Base-by-base conservation (phyloP, 2,113 vertebrate genomes). In the Stigmatopora nigra region DNA sequence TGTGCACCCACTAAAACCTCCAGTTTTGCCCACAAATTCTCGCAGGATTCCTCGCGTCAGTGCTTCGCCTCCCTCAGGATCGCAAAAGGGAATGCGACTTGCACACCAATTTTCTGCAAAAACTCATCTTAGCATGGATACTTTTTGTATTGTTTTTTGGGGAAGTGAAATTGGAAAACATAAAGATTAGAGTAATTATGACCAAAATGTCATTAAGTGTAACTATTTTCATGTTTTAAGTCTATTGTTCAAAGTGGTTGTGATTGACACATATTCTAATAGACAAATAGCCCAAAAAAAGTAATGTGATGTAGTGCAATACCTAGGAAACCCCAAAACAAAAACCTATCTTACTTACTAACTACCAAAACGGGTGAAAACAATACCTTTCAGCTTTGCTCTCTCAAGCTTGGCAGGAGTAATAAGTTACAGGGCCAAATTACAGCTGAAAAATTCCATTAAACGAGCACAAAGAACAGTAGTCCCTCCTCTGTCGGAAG, bases 1-100 rank as follows among this genome's bases (percentile, higher is more conserved):
- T 64, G 49, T 61, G 68, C 58, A 66, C 63, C 63, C 52, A 55
- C 45, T 14, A 56, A 67, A 69, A 58, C 64, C 65, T 46, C 72
- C 64, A 68, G 67, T 81, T 70, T 73, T 62, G 59, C 9, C 65
- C 65, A 62, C 17, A 78, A 68, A 73, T 74, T 65, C 65, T 25
- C 48, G 46, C 41, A 46, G 22, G 61, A 68, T 62, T 55, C 22
- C 48, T 66, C 61, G 59, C 47, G 64, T 60, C 71, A 71, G 60
- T 17, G 36, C 64, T 71, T 47, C 61, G 52, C 49, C 64, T 77
- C 59, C 61, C 75, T 73, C 36, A 19, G 69, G 70, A 72, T 72
- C 69, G 72, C 46, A 22, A 22, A 22, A 13, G 59, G 59, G 41
- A 16, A 13, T 31, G 53, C 53, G 13, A 16, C 13, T 20, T n/a